A percentile compares a stretch with the other conserved stretches of the same genome.
These are phyloP conservation scores for Motacilla alba DNA, from an alignment of 2,113 vertebrate species.

Conservation along the genomic window DNA sequence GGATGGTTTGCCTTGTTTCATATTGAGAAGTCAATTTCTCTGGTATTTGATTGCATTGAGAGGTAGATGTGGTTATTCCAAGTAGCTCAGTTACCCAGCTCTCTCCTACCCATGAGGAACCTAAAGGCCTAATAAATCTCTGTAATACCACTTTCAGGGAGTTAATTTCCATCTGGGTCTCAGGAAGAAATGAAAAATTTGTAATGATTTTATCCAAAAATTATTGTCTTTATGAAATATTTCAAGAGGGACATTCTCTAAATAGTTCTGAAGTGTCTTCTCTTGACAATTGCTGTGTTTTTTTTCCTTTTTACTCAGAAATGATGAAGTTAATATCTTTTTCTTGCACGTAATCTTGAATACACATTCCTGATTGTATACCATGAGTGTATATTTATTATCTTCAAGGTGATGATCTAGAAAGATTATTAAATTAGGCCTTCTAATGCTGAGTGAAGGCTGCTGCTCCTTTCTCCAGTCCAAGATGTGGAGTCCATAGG, in stretches of 20 bases:
- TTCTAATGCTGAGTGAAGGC: neutral
- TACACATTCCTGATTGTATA: neutral
- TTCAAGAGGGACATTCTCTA: neutral
- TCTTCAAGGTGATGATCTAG: neutral
- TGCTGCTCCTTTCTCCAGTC: neutral
- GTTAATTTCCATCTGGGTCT: neutral
- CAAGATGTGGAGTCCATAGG: rapidly evolving
- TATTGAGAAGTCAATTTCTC: neutral
- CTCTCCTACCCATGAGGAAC: neutral
- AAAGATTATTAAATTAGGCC: neutral
- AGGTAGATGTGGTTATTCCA: neutral
- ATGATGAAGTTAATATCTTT: neutral
- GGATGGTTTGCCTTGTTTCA: neutral
- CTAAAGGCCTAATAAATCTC: neutral
- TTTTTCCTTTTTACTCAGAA: neutral
- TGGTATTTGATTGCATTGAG: neutral
- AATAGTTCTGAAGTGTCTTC: neutral
- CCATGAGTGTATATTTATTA: neutral
- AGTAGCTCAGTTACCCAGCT: neutral
- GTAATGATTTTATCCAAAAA: neutral
- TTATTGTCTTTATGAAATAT: neutral
- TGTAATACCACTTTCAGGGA: neutral
- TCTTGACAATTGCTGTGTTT: neutral
- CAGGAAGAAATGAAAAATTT: neutral
- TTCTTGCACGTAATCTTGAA: neutral